phyloP scores from a whole-genome alignment of 2,888 invertebrate species.

The Cantharis nigra region DNA sequence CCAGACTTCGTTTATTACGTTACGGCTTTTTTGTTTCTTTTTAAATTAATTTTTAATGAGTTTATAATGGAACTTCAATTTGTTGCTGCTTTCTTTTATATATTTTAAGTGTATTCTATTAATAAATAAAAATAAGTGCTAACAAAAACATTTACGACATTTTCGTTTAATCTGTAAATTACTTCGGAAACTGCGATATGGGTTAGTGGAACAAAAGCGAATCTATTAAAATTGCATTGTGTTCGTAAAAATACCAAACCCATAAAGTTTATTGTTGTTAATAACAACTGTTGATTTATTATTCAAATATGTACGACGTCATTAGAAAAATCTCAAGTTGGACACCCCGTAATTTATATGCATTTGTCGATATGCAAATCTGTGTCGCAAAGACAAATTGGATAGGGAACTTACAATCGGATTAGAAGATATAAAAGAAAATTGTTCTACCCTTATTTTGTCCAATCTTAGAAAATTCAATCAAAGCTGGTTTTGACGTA shows the following conservation, averaged over 20 bases:
- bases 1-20: not conserved
- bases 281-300: not conserved
- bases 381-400: not conserved
- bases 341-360: not conserved
- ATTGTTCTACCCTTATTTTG: not conserved
- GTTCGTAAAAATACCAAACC: not conserved
- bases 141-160: not conserved
- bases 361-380: not conserved
- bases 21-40: not conserved
- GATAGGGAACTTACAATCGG: not conserved
- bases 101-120: not conserved
- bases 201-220: not conserved
- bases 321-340: not conserved
- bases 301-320: not conserved
- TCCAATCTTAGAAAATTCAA: not conserved
- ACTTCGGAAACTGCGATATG: not conserved
- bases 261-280: not conserved
- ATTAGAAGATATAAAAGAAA: not conserved
- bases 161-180: not conserved
- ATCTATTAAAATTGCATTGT: not conserved
- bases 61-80: not conserved
- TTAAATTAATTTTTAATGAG: not conserved
- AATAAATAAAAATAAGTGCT: not conserved
- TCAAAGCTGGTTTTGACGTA: not conserved
- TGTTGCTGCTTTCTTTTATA: not conserved